Percentiles rank a stretch among this genome's conserved stretches.
These are phyloP conservation scores for Desmodus rotundus DNA, from an alignment of 2,113 vertebrate genomes.

Conservation along the genomic window DNA sequence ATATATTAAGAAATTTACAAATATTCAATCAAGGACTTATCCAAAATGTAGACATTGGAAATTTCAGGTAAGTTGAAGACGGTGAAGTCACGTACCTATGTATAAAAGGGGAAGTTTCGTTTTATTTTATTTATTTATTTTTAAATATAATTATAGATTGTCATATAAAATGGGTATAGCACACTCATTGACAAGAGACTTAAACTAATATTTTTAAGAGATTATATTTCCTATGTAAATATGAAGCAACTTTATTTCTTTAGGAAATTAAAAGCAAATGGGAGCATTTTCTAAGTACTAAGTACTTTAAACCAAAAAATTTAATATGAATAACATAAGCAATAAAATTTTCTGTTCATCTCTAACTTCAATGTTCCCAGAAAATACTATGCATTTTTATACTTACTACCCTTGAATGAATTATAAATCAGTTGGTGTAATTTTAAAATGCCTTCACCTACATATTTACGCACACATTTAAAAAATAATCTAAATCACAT, in stretches of 20 bases:
- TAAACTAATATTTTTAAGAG: neutral
- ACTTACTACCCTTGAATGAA: neutral
- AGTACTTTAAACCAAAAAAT: neutral
- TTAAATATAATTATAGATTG: neutral
- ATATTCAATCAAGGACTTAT: neutral
- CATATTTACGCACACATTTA: neutral
- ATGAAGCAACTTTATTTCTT: neutral
- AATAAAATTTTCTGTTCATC: neutral
- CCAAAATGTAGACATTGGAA: neutral
- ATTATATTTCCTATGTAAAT: neutral
- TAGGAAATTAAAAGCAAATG: slow-evolving; percentile 6
- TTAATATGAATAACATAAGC: neutral
- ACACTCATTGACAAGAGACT: neutral
- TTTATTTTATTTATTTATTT: neutral
- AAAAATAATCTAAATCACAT: neutral
- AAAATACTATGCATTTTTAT: neutral
- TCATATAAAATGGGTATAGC: neutral
- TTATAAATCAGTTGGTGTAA: neutral
- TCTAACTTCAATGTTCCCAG: neutral
- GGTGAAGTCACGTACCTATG: neutral
- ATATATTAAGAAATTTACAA: neutral
- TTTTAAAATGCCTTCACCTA: neutral
- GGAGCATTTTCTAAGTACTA: neutral
- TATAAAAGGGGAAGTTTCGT: neutral
- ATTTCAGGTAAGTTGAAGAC: neutral